Conservation (phyloP, 2,888 invertebrate genomes). For the Mythimna lalbum region DNA sequence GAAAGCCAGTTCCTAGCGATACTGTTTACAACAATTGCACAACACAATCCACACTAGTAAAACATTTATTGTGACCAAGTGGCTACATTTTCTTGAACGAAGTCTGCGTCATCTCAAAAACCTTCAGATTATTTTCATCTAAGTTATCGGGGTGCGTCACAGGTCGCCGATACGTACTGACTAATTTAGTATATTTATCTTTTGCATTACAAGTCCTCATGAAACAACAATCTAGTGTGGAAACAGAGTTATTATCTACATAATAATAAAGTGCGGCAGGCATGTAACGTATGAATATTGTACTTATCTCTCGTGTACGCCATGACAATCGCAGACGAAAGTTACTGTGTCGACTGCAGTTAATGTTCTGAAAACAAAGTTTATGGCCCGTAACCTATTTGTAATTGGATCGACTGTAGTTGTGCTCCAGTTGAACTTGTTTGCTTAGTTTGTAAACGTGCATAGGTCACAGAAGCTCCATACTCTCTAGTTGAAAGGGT, state of each 20-base stretch:
- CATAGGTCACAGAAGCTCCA: not conserved
- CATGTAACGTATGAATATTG: constrained; percentile 19
- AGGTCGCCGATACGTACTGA: constrained; percentile 42
- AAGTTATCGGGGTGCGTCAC: constrained; percentile 55
- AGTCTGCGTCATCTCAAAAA: constrained; percentile 33
- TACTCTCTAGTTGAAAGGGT: not conserved
- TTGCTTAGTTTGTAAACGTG: constrained; percentile 18
- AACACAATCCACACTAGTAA: constrained; percentile 5
- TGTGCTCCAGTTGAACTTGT: constrained; percentile 33
- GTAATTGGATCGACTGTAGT: constrained; percentile 26
- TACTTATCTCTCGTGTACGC: constrained; percentile 47
- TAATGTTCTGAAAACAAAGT: constrained; percentile 58
- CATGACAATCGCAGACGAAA: constrained; percentile 47
- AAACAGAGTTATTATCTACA: constrained; percentile 28
- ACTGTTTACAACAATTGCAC: constrained; percentile 28
- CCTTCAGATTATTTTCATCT: constrained; percentile 43
- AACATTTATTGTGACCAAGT: constrained; percentile 35
- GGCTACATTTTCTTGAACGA: constrained; percentile 22
- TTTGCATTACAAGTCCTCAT: constrained; percentile 25
- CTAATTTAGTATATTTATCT: constrained; percentile 43
- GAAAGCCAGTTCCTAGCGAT: constrained; percentile 28
- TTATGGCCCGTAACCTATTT: constrained; percentile 54
- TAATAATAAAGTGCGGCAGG: constrained; percentile 19
- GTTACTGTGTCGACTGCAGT: constrained; percentile 51
- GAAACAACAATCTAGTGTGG: constrained; percentile 29